These are phyloP conservation scores for Sinotaia quadrata DNA, from an alignment of 2,888 invertebrate genomes.

Conservation along the genomic window DNA sequence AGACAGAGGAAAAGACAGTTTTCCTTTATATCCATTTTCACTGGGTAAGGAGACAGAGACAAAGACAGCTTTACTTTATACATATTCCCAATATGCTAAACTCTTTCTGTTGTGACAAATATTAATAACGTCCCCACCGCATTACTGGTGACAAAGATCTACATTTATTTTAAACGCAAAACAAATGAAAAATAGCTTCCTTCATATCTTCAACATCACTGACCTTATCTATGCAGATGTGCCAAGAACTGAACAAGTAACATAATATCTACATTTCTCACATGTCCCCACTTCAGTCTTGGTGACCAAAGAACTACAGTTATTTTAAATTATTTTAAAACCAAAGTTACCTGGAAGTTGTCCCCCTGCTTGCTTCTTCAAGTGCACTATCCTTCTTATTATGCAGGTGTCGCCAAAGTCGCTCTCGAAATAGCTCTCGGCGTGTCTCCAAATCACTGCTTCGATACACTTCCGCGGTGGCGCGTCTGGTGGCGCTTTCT, in stretches of 20 bases:
- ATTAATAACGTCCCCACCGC: no score
- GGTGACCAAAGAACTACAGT: neutral
- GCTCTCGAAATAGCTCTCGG: neutral
- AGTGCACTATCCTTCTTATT: neutral
- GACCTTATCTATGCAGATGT: no score
- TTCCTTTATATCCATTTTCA: no score
- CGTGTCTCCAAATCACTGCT: neutral
- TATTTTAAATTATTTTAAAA: neutral
- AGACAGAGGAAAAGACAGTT: no score
- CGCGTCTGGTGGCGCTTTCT: neutral
- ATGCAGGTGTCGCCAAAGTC: slow-evolving; percentile 16
- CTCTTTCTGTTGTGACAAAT: no score
- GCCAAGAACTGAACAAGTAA: no score
- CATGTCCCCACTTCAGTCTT: no score
- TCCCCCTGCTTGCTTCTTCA: no score
- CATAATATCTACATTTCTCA: no score
- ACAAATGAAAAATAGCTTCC: neutral
- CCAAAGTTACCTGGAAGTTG: neutral
- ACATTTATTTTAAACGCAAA: neutral
- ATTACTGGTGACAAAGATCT: neutral
- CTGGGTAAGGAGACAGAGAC: no score
- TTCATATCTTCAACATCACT: neutral
- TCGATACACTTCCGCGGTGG: neutral
- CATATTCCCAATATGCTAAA: no score
- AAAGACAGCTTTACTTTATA: no score